Percentiles rank a stretch among this genome's conserved stretches.
Evolutionary conservation across 1,140 invertebrate species (phyloP).

Genomic region (Dolichoris vasculosae): DNA sequence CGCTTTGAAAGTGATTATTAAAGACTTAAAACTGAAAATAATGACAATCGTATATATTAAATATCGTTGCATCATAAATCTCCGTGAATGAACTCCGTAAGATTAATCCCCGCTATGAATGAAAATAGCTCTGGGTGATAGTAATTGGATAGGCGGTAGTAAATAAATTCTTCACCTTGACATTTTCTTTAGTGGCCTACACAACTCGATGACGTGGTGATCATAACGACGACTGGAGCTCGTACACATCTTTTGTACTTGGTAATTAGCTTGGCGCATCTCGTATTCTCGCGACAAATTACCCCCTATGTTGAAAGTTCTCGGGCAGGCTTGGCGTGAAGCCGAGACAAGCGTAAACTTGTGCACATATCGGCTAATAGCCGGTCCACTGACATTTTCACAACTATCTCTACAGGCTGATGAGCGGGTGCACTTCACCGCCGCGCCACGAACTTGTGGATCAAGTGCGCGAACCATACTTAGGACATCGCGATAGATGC

Average conservation of each 20-base stretch:
- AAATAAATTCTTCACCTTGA: not conserved
- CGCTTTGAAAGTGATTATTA: too few relatives aligned
- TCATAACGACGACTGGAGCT: slow-evolving; percentile 1
- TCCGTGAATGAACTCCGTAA: not conserved
- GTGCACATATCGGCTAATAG: slow-evolving; percentile 15
- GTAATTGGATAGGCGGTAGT: not conserved
- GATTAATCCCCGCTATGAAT: not conserved
- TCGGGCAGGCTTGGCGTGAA: not conserved
- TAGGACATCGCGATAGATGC: not conserved
- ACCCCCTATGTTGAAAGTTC: not conserved
- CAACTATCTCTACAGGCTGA: not conserved
- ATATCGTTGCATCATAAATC: too few relatives aligned
- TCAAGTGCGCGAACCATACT: not conserved
- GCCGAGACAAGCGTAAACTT: not conserved
- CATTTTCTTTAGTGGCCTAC: slow-evolving; percentile 22
- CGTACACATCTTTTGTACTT: slow-evolving; percentile 25
- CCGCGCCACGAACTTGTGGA: not conserved
- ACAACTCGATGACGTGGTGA: not conserved
- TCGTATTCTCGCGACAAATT: slow-evolving; percentile 30
- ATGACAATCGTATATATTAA: too few relatives aligned
- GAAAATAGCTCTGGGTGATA: not conserved
- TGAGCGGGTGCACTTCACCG: not conserved
- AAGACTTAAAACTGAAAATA: too few relatives aligned
- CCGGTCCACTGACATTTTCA: not conserved
- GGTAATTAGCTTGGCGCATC: slow-evolving; percentile 17